Conservation (phyloP, 2,888 invertebrate species). For the Cryptocephalus moraei region DNA sequence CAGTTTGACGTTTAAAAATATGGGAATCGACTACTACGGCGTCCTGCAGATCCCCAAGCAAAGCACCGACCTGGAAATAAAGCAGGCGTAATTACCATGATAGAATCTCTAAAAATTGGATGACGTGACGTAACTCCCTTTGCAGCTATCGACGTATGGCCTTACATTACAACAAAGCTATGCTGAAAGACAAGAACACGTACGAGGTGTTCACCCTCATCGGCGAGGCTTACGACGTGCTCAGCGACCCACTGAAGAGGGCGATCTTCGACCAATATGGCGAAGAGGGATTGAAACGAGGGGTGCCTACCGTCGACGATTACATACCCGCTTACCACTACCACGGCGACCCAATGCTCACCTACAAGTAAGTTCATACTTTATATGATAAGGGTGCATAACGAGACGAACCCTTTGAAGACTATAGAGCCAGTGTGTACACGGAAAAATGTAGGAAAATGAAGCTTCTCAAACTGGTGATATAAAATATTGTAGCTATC, state of each 20-base stretch:
- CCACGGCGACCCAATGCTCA: slow-evolving; percentile 67
- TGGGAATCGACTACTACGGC: slow-evolving; percentile 71
- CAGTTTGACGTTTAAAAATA: slow-evolving; percentile 19
- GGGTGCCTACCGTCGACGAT: slow-evolving; percentile 57
- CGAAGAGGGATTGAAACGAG: slow-evolving; percentile 74
- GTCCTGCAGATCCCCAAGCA: slow-evolving; percentile 57
- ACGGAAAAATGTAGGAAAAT: no score
- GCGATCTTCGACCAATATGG: slow-evolving; percentile 85
- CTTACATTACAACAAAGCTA: slow-evolving; percentile 41
- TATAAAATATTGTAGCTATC: no score
- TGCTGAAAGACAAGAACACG: slow-evolving; percentile 49
- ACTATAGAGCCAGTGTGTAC: no score
- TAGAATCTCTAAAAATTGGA: not conserved
- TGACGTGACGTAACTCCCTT: slow-evolving; percentile 1
- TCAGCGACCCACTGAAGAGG: slow-evolving; percentile 54
- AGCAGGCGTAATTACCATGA: slow-evolving; percentile 48
- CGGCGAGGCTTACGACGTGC: slow-evolving; percentile 71
- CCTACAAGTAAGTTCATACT: slow-evolving; percentile 57
- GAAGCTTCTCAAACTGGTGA: no score
- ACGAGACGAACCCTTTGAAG: no score
- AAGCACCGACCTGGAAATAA: slow-evolving; percentile 58
- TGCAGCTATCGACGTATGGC: slow-evolving; percentile 37
- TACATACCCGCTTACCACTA: slow-evolving; percentile 67
- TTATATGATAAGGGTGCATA: no score
- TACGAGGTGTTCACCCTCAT: slow-evolving; percentile 50